Percentiles rank a stretch among this genome's conserved stretches.
Evolutionary conservation across 2,113 vertebrate species (phyloP).

Genomic region (Elaphurus davidianus): DNA sequence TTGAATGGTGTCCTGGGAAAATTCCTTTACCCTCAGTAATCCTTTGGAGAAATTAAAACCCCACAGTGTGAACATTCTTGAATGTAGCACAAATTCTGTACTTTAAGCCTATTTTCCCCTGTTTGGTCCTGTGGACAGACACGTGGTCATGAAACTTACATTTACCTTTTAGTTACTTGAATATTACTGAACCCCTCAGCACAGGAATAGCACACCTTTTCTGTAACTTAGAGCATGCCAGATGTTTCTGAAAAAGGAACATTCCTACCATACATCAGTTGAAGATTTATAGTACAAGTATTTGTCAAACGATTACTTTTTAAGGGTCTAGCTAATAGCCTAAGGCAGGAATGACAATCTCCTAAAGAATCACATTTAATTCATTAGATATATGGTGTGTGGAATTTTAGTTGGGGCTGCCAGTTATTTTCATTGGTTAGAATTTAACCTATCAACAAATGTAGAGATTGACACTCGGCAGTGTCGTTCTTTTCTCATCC

Average conservation of each 20-base stretch:
- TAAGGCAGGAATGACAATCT: background rate
- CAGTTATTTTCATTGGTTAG: background rate
- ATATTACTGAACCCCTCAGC: background rate
- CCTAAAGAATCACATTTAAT: background rate
- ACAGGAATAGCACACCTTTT: background rate
- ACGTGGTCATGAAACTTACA: background rate
- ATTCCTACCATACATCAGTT: background rate
- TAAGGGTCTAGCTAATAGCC: background rate
- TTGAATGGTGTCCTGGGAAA: background rate
- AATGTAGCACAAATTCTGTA: slow-evolving; percentile 14
- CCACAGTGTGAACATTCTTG: background rate
- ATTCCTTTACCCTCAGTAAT: background rate
- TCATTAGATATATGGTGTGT: background rate
- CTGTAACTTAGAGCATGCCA: slow-evolving; percentile 29
- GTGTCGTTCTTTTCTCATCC: background rate
- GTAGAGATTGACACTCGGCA: background rate
- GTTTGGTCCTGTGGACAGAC: background rate
- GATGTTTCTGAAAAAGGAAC: slow-evolving; percentile 37
- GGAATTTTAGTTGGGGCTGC: background rate
- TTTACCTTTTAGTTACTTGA: slow-evolving; percentile 46
- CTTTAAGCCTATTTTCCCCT: background rate
- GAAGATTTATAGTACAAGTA: background rate
- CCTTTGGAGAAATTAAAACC: slow-evolving; percentile 18
- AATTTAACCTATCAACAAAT: background rate
- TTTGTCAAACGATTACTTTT: slow-evolving; percentile 36